Percentiles rank a stretch among this genome's conserved stretches.
Conservation (phyloP, 2,888 invertebrate genomes). For the Spilosoma lubricipeda region DNA sequence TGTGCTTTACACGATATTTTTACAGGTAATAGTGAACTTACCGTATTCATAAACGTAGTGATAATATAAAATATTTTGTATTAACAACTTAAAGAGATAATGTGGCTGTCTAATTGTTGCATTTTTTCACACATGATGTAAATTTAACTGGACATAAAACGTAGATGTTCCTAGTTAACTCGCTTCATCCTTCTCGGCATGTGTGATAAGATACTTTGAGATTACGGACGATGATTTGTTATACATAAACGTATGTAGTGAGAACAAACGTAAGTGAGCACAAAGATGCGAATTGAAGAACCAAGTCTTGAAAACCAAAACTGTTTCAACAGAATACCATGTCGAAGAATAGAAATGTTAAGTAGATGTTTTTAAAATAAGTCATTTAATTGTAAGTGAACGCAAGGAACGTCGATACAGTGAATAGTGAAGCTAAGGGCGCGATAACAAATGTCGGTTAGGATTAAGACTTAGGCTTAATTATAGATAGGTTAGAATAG, state of each 20-base stretch:
- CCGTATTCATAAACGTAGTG: slow-evolving; percentile 82
- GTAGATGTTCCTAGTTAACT: slow-evolving; percentile 80
- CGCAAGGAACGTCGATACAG: slow-evolving; percentile 75
- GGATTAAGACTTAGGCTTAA: slow-evolving; percentile 78
- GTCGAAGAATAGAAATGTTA: slow-evolving; percentile 81
- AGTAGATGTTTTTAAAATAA: slow-evolving; percentile 83
- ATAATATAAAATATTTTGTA: slow-evolving; percentile 81
- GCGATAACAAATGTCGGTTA: slow-evolving; percentile 76
- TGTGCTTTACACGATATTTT: slow-evolving; percentile 84
- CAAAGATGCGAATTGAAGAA: slow-evolving; percentile 77
- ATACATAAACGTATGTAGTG: slow-evolving; percentile 47
- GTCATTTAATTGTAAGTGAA: slow-evolving; percentile 80
- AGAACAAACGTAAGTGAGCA: slow-evolving; percentile 64
- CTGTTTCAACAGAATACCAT: slow-evolving; percentile 75
- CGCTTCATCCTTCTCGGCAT: slow-evolving; percentile 73
- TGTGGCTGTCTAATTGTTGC: slow-evolving; percentile 83
- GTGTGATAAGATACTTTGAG: slow-evolving; percentile 71
- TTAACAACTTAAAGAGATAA: slow-evolving; percentile 72
- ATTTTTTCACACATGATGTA: slow-evolving; percentile 79
- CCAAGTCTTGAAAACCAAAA: slow-evolving; percentile 78
- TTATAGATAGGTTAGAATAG: slow-evolving; percentile 84
- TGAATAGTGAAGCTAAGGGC: slow-evolving; percentile 73
- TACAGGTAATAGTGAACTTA: slow-evolving; percentile 83
- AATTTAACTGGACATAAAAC: slow-evolving; percentile 66
- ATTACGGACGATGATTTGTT: slow-evolving; percentile 61